Conservation (phyloP, 2,113 vertebrate genomes). For the Phaethon lepturus region DNA sequence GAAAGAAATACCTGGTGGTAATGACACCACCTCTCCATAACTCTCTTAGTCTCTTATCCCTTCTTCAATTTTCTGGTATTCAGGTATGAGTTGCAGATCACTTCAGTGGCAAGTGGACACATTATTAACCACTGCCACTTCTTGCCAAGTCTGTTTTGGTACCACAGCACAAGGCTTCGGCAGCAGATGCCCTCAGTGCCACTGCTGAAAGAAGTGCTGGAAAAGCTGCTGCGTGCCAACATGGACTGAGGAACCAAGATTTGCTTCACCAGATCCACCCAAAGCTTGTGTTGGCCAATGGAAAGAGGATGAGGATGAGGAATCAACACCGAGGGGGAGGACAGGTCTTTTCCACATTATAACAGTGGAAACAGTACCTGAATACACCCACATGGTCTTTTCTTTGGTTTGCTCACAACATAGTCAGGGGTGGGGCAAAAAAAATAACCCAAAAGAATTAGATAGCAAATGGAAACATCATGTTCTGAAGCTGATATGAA, state of each 20-base stretch:
- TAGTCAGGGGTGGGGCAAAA: rapidly evolving
- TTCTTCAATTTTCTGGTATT: not conserved
- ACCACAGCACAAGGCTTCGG: not conserved
- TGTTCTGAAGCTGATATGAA: not conserved
- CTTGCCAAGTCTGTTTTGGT: not conserved
- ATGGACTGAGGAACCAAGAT: rapidly evolving
- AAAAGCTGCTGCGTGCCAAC: not conserved
- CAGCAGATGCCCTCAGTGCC: not conserved
- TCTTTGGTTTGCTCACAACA: not conserved
- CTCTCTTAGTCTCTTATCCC: not conserved
- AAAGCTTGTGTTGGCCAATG: not conserved
- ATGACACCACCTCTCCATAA: not conserved
- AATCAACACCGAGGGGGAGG: not conserved
- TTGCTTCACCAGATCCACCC: not conserved
- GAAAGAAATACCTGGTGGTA: not conserved
- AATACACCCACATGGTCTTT: not conserved
- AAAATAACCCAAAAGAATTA: not conserved
- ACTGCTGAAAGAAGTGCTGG: not conserved
- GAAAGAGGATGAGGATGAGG: not conserved
- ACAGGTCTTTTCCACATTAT: not conserved
- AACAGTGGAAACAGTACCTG: not conserved
- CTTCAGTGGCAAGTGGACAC: not conserved
- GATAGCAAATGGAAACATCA: not conserved
- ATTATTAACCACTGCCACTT: not conserved
- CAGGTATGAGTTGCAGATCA: not conserved